Base-by-base conservation (phyloP, 2,888 invertebrate species). In the Zygaena filipendulae region DNA sequence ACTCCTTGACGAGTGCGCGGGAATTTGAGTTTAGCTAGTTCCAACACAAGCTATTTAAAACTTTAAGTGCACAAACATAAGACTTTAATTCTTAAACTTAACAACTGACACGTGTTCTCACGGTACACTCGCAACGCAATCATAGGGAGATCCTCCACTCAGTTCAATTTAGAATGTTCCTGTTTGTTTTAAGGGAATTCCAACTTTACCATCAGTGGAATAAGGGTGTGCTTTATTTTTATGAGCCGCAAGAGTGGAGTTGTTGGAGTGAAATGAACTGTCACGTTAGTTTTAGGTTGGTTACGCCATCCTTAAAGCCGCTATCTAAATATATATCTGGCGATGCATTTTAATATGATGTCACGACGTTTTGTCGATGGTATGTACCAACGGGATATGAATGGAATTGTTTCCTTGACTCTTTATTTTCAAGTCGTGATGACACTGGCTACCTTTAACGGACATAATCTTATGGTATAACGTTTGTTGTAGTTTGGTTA, bases 1-100 rank as follows among this genome's bases (percentile, higher is more conserved):
- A 53, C 51, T 50, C 49, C 45, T 45, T 51, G 52, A 59, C 52
- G 48, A 52, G 49, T 40, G 49, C 45, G 42, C 49, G 48, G 48
- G 47, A 56, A 47, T 48, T 43, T 45, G 47, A 51, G 44, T 29
- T 44, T 37, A 33, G 24, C 33, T 21, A 30, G 25, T 25, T 9
- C 7, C 2, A 11, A 21, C 29, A 28, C 34, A 30, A 30, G 13
- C 37, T 32, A 47, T 36, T 40, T 22, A 32, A 23, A 33, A 37
- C 40, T 36, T 42, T 49, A 41, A 27, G 3, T 1, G 9, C 25
- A 10, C 23, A 24, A 12, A 13, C 25, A 28, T 40, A 43, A 29
- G 38, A 26, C 22, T 33, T 11, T 34, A 25, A 41, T 31, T 45
- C 9, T 25, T 24, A 29, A 33, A 27, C 11, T 25, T 26, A 18